These are phyloP conservation scores for Scortum barcoo DNA, from an alignment of 2,113 vertebrate species.

Conservation along the genomic window DNA sequence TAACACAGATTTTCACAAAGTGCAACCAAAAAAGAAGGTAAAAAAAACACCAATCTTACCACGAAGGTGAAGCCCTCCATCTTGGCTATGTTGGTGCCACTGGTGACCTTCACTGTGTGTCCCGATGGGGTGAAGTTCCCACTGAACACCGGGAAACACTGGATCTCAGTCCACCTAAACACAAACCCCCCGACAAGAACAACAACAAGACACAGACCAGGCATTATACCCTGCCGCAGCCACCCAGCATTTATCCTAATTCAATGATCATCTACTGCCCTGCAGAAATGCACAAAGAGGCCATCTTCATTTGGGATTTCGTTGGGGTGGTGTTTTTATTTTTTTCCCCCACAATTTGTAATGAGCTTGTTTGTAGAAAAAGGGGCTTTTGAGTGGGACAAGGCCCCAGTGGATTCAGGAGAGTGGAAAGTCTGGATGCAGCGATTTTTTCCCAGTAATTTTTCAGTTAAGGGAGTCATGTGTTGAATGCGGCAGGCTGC, in stretches of 20 bases:
- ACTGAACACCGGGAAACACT: conserved; percentile 86
- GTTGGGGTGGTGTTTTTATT: conserved; percentile 40
- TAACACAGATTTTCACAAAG: neutral
- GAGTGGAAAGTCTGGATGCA: conserved; percentile 60
- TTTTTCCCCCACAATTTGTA: conserved; percentile 20
- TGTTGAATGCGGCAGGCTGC: conserved; percentile 54
- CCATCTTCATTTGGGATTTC: conserved; percentile 54
- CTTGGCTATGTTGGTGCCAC: conserved; percentile 81
- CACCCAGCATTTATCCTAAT: conserved; percentile 74
- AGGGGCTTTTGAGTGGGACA: conserved; percentile 58
- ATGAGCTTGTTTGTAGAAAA: conserved; percentile 63
- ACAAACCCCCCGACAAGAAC: conserved; percentile 70
- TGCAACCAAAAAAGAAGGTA: neutral
- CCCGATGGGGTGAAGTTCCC: conserved; percentile 85
- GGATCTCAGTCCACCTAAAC: conserved; percentile 87
- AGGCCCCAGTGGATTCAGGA: conserved; percentile 49
- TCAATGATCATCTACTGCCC: conserved; percentile 68
- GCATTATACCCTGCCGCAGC: conserved; percentile 55
- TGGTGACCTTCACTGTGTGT: conserved; percentile 87
- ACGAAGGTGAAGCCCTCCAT: conserved; percentile 90
- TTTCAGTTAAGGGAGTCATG: conserved; percentile 78
- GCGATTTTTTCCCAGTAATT: conserved; percentile 73
- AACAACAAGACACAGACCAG: conserved; percentile 59
- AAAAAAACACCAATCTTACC: conserved; percentile 84
- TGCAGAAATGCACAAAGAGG: conserved; percentile 69